These are phyloP conservation scores for Sapajus apella DNA, from an alignment of 2,113 vertebrate genomes.

Conservation along the genomic window DNA sequence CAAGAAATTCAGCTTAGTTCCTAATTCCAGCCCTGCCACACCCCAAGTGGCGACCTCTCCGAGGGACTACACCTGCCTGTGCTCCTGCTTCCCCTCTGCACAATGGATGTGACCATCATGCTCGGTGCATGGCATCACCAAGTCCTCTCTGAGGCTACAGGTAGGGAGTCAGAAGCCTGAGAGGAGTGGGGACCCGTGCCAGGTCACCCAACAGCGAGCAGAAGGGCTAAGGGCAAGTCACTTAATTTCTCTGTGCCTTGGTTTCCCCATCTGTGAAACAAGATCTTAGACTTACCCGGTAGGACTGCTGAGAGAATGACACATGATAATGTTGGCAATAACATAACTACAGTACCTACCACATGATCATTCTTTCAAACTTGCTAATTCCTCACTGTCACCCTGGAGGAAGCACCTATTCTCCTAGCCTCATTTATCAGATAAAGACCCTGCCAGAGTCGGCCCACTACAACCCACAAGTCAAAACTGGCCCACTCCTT, in stretches of 20 bases:
- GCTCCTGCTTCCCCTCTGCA: not conserved
- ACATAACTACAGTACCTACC: not conserved
- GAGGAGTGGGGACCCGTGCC: rapidly evolving
- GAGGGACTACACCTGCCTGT: not conserved
- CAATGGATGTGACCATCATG: rapidly evolving
- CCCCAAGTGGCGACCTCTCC: not conserved
- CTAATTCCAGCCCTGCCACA: not conserved
- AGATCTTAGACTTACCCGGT: rapidly evolving
- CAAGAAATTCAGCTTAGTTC: not conserved
- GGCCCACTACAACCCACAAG: not conserved
- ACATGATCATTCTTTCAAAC: not conserved
- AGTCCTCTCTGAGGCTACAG: not conserved
- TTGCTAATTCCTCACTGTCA: not conserved
- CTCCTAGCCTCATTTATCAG: not conserved
- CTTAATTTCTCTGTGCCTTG: not conserved
- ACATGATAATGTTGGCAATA: not conserved
- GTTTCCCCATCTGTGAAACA: not conserved
- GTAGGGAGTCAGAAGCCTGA: not conserved
- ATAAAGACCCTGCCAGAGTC: not conserved
- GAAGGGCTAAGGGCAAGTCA: not conserved
- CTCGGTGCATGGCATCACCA: rapidly evolving
- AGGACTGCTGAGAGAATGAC: not conserved
- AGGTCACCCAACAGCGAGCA: not conserved
- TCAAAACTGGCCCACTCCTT: rapidly evolving
- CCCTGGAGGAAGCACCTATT: not conserved